Base-by-base conservation (phyloP, 2,888 invertebrate genomes). In the Leptinotarsa peninsularis region DNA sequence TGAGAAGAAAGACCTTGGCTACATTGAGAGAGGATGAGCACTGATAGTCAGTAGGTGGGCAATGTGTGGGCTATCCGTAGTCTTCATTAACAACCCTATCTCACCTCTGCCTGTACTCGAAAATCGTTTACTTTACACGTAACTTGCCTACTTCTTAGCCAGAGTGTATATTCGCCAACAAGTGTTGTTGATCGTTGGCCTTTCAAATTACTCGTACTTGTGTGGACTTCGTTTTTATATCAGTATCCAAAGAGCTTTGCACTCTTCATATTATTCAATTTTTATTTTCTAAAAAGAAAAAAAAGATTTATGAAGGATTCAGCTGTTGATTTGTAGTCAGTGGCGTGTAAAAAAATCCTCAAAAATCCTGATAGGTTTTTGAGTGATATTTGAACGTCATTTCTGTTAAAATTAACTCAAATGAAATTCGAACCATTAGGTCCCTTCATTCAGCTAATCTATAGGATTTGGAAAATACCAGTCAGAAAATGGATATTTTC, bases 21-120 rank as follows among this genome's bases (percentile, higher is more conserved):
- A 68, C 76, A 78, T 76, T 76, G 74, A 76, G 71, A 72, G 73
- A 75, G 75, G 79, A 81, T 80, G 78, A 73, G 80, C 82, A 83
- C 81, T 82, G 83, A 83, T 83, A 81, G 82, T 74, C 78, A 69
- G 81, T 83, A 82, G 83, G 84, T 83, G 83, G 83, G 83, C 82
- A 75, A 76, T 52, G 7, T 33, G 69, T 76, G 79, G 80, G 81
- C 83, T 83, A 84, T 83, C 83, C 82, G 82, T 67, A 76, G 81
- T 80, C 76, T 79, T 80, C 78, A 82, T 83, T 83, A 83, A 83
- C 82, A 83, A 82, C 83, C 81, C 81, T 76, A 76, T 76, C 76
- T 78, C 77, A 72, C 76, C 74, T 81, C 78, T 74, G 60, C 74
- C 68, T 74, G 60, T 68, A 71, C 72, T 50, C 56, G 52, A 71